Evolutionary conservation across 2,113 vertebrate species (phyloP), one percentile per base, ranked within the genome.

Genomic region (Lethenteron camtschaticum): DNA sequence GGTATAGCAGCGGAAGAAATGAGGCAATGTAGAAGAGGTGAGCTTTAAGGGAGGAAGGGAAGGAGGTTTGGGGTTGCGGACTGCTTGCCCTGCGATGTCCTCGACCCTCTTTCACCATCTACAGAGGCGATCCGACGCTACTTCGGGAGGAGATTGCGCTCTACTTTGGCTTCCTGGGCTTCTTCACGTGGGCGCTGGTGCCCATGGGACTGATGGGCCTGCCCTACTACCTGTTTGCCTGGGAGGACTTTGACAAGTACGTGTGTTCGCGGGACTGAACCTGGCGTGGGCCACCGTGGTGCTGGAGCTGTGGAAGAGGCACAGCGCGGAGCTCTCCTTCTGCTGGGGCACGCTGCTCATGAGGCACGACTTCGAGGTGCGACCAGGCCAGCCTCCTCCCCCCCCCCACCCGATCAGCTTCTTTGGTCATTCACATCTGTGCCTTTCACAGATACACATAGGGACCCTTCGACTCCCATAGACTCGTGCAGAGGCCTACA

Each of bases 161-260:
- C 9, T 99, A 99, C 80, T 99, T 99, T 69, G 87, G 84, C 20
- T 99, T 99, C 78, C 76, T 99, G 71, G 94, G 96, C 74, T 97
- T 91, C 72, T 95, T 97, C 74, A 96, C 94, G 0, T 82, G 90
- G 71, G 90, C 89, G 56, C 79, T 99, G 75, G 70, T 94, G 70
- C 94, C 94, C 3, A 90, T 99, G 90, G 94, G 91, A 9, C 10
- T 94, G 70, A 83, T 97, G 11, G 94, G 94, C 3, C 76, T 96
- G 68, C 90, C 89, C 18, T 99, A 96, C 74, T 96, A 95, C 12
- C 24, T 92, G 66, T 97, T 96, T 73, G 90, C 82, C 1, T 95
- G 88, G 89, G 90, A 96, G 73, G 81, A 86, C 79, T 96, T 95
- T 1, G 92, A 97, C 76, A 96, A 89, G 72, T 96, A 96, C 0